Base-by-base conservation (phyloP, 2,888 invertebrate genomes). In the Pemphredon lugubris region DNA sequence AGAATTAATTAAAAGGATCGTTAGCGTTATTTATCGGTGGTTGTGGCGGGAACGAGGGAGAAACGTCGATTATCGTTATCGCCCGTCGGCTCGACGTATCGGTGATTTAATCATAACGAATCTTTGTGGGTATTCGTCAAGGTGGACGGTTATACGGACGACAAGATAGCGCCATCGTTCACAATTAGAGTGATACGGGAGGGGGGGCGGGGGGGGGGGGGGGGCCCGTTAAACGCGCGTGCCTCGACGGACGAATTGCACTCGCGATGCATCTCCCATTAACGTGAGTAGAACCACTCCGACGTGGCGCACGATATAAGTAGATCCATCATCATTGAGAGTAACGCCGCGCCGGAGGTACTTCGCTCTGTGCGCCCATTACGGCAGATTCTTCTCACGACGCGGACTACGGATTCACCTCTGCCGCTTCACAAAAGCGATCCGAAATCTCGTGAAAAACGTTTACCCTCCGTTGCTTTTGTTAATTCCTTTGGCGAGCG, bases 271-370 rank as follows among this genome's bases (percentile, higher is more conserved):
- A 44, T 20, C 50, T 21, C 45, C 72, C 67, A 67, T 73, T 73
- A 67, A 63, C 67, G 64, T 50, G 16, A 51, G 37, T 48, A 20
- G 47, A 58, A 16, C 68, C 61, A 54, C 37, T 61, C 18, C 14
- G 23, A 18, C 34, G 18, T 34, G 63, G 30, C 42, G 64, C 74
- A 73, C 73, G 73, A 57, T 64, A 74, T 57, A 66, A 75, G 75
- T 69, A 75, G 74, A 74, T 75, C 70, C 75, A 74, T 74, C 75
- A 74, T 74, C 74, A 70, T 75, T 67, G 69, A 70, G 69, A 54
- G 58, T 63, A 63, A 40, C 60, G 63, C 37, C 14, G 32, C 60
- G 63, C 37, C 14, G 32, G 47, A 23, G 51, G 42, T 54, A 60
- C 58, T 67, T 58, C 57, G 4, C 40, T 55, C 37, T 37, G 48